Evolutionary conservation across 2,113 vertebrate genomes (phyloP), one percentile per base, ranked within the genome.

Genomic region (Ginglymostoma cirratum): DNA sequence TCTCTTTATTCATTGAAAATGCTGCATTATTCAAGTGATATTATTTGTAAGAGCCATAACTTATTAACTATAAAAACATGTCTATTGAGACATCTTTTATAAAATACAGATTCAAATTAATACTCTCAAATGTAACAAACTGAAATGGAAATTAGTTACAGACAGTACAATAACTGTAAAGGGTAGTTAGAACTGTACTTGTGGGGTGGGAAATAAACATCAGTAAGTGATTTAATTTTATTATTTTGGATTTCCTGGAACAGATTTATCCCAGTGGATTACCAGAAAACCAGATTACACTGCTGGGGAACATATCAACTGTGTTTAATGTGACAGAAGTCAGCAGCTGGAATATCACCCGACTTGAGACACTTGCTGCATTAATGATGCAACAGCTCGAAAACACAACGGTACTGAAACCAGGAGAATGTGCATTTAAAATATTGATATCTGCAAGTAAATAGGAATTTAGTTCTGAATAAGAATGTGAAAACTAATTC

Each of bases 331-430:
- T 27, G 0, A 8, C 96, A 38, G 96, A 96, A 67, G 94, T 96
- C 42, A 95, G 65, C 61, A 17, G n/a, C 6, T 96, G 96, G 96
- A 96, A 96, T 67, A 96, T 96, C 42, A 96, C 96, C 66, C 14
- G 23, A 48, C 42, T 95, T 7, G 95, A 96, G 1, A 96, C 96
- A 27, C 95, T 96, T 69, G 42, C 92, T 27, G 45, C 83, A 27
- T 67, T 96, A 27, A 5, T 96, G 89, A 30, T 15, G 14, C 67
- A 72, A 30, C 42, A 95, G 69, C 69, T 95, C 27, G 94, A 48
- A 95, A 95, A 52, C 42, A 72, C 94, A 48, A 95, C 27, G 94
- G 94, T 95, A 95, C 12, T 52, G 66, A 95, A 95, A 48, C 27
- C 67, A 66, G 5, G 55, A 93, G 19, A 21, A 10, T 66, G 38